A percentile compares a stretch with the other conserved stretches of the same genome.
Conservation (phyloP, 2,888 invertebrate genomes). For the Metacarcinus magister region DNA sequence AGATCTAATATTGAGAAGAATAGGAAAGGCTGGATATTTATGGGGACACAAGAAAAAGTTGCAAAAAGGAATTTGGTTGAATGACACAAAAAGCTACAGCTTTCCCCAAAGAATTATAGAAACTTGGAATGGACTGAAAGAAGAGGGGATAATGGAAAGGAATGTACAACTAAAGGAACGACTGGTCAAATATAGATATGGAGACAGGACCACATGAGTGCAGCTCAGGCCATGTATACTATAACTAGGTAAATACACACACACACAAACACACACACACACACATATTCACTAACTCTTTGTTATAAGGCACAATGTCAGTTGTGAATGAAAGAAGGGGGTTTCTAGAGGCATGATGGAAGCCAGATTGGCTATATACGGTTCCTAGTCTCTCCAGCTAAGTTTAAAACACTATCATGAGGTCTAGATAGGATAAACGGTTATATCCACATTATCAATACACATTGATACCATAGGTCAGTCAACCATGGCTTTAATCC, state of each 20-base stretch:
- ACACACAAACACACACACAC: not conserved
- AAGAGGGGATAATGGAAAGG: no score
- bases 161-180: no score
- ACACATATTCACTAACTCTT: not conserved
- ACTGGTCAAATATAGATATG: no score
- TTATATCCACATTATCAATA: not conserved
- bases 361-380: not conserved
- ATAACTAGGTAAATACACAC: not conserved
- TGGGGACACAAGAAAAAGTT: no score
- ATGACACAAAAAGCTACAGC: no score
- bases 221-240: not conserved
- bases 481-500: not conserved
- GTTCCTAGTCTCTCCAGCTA: not conserved
- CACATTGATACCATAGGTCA: not conserved
- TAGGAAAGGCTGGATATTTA: no score
- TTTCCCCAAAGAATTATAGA: no score
- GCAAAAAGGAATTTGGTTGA: no score
- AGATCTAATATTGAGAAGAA: no score
- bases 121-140: no score
- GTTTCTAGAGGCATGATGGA: not conserved
- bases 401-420: not conserved
- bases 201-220: no score
- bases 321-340: not conserved
- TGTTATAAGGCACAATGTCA: not conserved
- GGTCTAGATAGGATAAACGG: not conserved